Evolutionary conservation across 2,888 invertebrate species (phyloP), one percentile per base, ranked within the genome.

Genomic region (Lomographa bimaculata): DNA sequence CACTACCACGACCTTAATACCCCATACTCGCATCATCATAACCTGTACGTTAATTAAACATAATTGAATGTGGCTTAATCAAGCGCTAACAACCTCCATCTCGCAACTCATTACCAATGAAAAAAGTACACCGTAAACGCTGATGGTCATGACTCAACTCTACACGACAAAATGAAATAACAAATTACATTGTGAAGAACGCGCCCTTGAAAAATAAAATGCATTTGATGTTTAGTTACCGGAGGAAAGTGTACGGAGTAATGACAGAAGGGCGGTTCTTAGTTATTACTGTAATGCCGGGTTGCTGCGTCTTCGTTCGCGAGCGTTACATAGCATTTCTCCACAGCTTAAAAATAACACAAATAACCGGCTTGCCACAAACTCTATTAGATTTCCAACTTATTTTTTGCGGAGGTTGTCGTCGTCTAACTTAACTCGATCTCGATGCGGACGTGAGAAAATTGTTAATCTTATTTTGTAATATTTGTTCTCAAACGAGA

Each of bases 311-410:
- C 78, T 79, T 74, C 75, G 80, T 79, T 79, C 79, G 72, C 78
- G 64, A 78, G 78, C 83, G 79, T 83, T 81, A 81, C 79, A 75
- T 73, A 74, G 81, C 78, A 81, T 79, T 79, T 81, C 79, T 82
- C 79, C 64, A 60, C 69, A 68, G 73, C 71, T 73, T 81, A 84
- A 84, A 83, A 85, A 79, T 75, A 81, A 80, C 67, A 82, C 74
- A 85, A 84, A 81, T 79, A 79, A 79, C 77, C 73, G 70, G 72
- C 79, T 81, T 66, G 82, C 83, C 83, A 79, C 85, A 85, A 85
- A 83, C 79, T 81, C 85, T 83, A 86, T 86, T 85, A 86, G 80
- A 83, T 84, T 86, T 79, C 77, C 76, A 79, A 79, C 70, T 83
- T 75, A 80, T 76, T 87, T 85, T 86, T 86, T 85, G 84, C 77